Evolutionary conservation across 1,140 invertebrate species (phyloP).

Genomic region (Camponotus vicinus): DNA sequence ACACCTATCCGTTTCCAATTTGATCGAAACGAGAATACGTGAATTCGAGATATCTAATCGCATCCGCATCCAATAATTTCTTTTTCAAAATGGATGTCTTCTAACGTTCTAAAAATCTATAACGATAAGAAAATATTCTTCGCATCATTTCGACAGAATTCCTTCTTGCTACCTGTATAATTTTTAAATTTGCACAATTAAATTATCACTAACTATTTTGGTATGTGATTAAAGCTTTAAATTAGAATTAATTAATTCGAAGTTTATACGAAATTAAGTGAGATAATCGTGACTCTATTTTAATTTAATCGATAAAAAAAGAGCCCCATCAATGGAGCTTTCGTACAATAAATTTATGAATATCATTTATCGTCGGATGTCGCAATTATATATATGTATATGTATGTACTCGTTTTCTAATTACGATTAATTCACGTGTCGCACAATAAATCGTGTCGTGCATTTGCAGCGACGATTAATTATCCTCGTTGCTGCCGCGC

Average conservation of each 20-base stretch:
- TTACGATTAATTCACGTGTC: slow-evolving; percentile 47
- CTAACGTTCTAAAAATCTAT: neutral
- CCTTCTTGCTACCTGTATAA: neutral
- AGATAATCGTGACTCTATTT: neutral
- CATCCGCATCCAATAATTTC: neutral
- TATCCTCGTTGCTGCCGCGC: slow-evolving; percentile 22
- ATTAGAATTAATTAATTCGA: neutral
- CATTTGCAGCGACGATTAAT: slow-evolving; percentile 60
- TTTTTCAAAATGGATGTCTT: neutral
- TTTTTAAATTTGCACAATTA: neutral
- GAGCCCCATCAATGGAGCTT: neutral
- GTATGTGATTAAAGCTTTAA: neutral
- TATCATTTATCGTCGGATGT: slow-evolving; percentile 4
- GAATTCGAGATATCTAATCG: neutral
- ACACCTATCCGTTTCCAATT: neutral
- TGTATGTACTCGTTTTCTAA: slow-evolving; percentile 6
- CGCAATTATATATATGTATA: neutral
- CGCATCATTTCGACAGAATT: neutral
- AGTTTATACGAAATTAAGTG: slow-evolving; percentile 8
- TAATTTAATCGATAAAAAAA: slow-evolving; percentile 3
- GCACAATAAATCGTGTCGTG: slow-evolving; percentile 47
- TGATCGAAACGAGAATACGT: neutral
- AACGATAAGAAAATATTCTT: neutral
- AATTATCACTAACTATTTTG: neutral
- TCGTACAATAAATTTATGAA: slow-evolving; percentile 34